Evolutionary conservation across 1,140 invertebrate genomes (phyloP), one percentile per base, ranked within the genome.

Genomic region (Episyrphus balteatus): DNA sequence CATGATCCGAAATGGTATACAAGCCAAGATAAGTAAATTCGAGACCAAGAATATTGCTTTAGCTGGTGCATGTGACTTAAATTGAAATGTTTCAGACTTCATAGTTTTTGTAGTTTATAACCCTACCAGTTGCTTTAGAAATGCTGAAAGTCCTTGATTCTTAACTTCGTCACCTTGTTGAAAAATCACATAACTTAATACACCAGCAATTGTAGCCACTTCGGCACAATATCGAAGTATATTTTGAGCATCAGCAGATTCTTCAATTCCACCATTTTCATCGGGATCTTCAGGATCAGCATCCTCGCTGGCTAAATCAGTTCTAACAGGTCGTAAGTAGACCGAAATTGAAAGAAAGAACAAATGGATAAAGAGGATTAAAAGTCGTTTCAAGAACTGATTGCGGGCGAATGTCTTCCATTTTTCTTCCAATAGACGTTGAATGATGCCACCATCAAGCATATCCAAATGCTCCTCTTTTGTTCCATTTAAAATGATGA

Each of bases 381-480:
- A 75, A 15, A 98, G 75, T 30, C 92, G 78, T 70, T 94, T 90
- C 40, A 96, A 72, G 66, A 98, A 96, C 71, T 95, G 91, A 54
- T 80, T 81, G 69, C 86, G 80, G 30, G 92, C 96, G 77, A 96
- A 99, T 3, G 92, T 95, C 70, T 98, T 98, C 96, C 96, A 99
- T 72, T 99, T 99, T 73, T 99, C 95, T 72, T 97, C 93, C 13
- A 99, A 75, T 42, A 99, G 71, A 59, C 92, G 80, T 67, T 97
- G 90, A 66, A 99, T 97, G 42, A 99, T 97, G 33, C 95, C 94
- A 41, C 92, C 93, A 59, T 98, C 93, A 51, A 99, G 73, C 95
- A 99, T 99, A 63, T 98, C 92, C 66, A 98, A 78, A 80, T 99
- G 96, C 57, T 95, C 94, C 58, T 95, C 87, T 68, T 96, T 97